Evolutionary conservation across 1,140 invertebrate species (phyloP).

Genomic region (Papilio dardanus): DNA sequence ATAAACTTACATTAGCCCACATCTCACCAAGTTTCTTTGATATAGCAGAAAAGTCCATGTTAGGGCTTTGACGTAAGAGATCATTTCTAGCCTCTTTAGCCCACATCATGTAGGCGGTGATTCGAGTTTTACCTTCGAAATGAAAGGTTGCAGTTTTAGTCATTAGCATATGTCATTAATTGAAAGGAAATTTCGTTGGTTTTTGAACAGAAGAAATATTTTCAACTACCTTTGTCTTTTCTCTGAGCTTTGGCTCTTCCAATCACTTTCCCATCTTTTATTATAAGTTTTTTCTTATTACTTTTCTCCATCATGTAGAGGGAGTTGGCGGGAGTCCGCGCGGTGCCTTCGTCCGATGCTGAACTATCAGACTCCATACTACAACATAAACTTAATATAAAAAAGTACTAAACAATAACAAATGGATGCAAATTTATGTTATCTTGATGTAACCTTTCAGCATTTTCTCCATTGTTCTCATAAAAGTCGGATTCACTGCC

Average conservation of each 20-base stretch:
- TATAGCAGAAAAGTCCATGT: constrained; percentile 91
- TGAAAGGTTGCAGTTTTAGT: neutral
- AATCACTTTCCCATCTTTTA: constrained; percentile 84
- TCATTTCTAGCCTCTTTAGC: constrained; percentile 91
- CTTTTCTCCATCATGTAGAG: constrained; percentile 91
- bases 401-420: constrained; percentile 6
- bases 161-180: too few relatives aligned
- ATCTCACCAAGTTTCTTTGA: constrained; percentile 92
- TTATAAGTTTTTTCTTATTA: constrained; percentile 88
- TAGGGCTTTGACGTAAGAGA: constrained; percentile 87
- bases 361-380: constrained; percentile 76
- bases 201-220: neutral
- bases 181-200: neutral
- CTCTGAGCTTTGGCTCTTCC: constrained; percentile 87
- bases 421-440: neutral
- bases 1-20: constrained; percentile 88
- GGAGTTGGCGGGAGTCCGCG: constrained; percentile 78
- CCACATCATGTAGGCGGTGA: constrained; percentile 96
- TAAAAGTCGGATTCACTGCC: constrained; percentile 84
- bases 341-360: constrained; percentile 82
- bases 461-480: constrained; percentile 82
- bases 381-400: constrained; percentile 36
- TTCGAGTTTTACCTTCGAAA: constrained; percentile 86
- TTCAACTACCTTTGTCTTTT: constrained; percentile 87
- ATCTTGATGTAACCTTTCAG: constrained; percentile 74